Evolutionary conservation across 1,140 invertebrate genomes (phyloP).

Genomic region (Drosophila ercepeae): DNA sequence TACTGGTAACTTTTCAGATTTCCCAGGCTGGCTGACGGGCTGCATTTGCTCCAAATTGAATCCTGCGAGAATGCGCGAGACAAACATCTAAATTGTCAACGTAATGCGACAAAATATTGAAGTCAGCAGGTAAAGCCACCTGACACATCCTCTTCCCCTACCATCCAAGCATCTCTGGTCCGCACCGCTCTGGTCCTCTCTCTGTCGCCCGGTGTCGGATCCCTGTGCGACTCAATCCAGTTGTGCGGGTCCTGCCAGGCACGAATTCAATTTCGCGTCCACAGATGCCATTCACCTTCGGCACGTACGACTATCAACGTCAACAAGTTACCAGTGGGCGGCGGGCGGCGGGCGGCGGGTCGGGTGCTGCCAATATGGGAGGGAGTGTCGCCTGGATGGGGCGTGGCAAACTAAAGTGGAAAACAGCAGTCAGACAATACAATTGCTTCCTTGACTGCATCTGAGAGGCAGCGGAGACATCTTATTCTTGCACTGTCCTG

Average conservation of each 20-base stretch:
- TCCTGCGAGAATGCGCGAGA: slow-evolving; percentile 74
- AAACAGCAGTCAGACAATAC: slow-evolving; percentile 81
- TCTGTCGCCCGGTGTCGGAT: slow-evolving; percentile 2
- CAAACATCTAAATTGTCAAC: slow-evolving; percentile 82
- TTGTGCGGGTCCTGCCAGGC: slow-evolving; percentile 63
- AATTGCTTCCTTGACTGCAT: slow-evolving; percentile 80
- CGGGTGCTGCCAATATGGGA: background rate
- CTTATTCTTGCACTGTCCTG: slow-evolving; percentile 30
- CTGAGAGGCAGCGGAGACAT: slow-evolving; percentile 49
- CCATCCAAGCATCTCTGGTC: too few relatives aligned
- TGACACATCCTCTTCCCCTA: slow-evolving; percentile 18
- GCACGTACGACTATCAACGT: slow-evolving; percentile 81
- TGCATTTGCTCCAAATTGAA: slow-evolving; percentile 72
- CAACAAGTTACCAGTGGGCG: slow-evolving; percentile 68
- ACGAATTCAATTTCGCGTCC: slow-evolving; percentile 82
- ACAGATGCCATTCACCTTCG: slow-evolving; percentile 82
- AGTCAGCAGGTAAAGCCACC: slow-evolving; percentile 68
- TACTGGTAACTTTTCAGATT: slow-evolving; percentile 57
- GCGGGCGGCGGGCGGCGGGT: too few relatives aligned
- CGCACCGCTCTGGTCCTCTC: too few relatives aligned
- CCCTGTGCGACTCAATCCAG: slow-evolving; percentile 64
- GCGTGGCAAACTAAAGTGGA: slow-evolving; percentile 75
- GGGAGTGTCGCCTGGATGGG: background rate
- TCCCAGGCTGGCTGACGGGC: slow-evolving; percentile 45
- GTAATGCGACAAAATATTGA: slow-evolving; percentile 82